Evolutionary conservation across 2,113 vertebrate genomes (phyloP).

Genomic region (Accipiter cooperii): DNA sequence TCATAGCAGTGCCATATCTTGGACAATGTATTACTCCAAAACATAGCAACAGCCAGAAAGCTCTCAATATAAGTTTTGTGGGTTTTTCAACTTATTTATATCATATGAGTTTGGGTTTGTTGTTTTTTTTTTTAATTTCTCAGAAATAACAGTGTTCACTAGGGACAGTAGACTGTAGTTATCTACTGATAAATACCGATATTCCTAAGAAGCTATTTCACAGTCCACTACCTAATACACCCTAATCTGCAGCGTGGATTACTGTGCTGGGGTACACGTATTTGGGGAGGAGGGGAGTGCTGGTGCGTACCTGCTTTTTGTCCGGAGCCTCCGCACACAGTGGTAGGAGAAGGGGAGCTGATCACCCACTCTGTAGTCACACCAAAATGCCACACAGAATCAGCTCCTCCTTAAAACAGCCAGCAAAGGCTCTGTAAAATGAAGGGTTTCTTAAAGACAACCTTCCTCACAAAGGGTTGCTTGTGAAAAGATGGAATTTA

Average conservation of each 20-base stretch:
- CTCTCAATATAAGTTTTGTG: constrained; percentile 59
- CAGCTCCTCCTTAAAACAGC: not conserved
- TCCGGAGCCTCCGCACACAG: not conserved
- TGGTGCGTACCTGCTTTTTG: not conserved
- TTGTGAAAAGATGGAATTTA: not conserved
- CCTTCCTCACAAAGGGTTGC: not conserved
- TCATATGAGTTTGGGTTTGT: not conserved
- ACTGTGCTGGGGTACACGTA: not conserved
- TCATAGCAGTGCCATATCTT: constrained; percentile 39
- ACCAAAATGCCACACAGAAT: not conserved
- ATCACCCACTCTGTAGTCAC: not conserved
- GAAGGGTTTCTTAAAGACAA: not conserved
- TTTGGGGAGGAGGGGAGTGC: not conserved
- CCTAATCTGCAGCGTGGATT: not conserved
- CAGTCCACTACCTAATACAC: not conserved
- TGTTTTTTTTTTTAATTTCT: not conserved
- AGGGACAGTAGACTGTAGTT: not conserved
- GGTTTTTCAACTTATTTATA: constrained; percentile 38
- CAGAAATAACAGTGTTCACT: not conserved
- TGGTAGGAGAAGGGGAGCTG: not conserved
- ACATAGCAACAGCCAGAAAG: constrained; percentile 62
- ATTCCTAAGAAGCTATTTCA: not conserved
- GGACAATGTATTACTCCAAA: constrained; percentile 63
- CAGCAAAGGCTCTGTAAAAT: not conserved
- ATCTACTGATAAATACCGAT: not conserved